Percentiles rank a stretch among this genome's conserved stretches.
Conservation (phyloP, 1,140 invertebrate genomes). For the Lepeophtheirus salmonis region DNA sequence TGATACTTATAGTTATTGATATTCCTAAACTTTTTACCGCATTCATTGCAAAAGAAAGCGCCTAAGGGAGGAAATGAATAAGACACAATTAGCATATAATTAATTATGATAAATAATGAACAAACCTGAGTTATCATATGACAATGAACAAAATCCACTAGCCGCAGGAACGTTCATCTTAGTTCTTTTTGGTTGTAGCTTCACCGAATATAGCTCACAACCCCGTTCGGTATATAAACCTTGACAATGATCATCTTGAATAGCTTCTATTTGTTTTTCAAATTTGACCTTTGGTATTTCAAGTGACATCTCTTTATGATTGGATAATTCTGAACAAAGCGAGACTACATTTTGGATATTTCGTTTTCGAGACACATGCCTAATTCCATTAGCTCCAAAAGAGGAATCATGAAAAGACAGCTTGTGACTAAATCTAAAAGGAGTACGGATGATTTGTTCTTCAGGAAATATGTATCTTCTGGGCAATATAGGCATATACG, state of each 20-base stretch:
- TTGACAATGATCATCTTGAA: not conserved
- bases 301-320: not conserved
- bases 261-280: not conserved
- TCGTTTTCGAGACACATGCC: not conserved
- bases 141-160: not conserved
- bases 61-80: not conserved
- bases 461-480: not conserved
- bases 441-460: not conserved
- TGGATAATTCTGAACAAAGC: not conserved
- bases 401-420: not conserved
- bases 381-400: not conserved
- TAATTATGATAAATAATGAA: conserved; percentile 1
- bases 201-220: not conserved
- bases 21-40: not conserved
- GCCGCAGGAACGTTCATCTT: not conserved
- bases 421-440: not conserved
- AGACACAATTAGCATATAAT: not conserved
- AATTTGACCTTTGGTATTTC: not conserved
- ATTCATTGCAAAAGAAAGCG: not conserved
- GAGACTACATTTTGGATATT: not conserved
- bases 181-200: not conserved
- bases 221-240: not conserved
- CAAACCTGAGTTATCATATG: not conserved
- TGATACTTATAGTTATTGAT: conserved; percentile 1
- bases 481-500: not conserved